phyloP scores from a whole-genome alignment of 2,797 vertebrate genomes.

The Microctenopoma steveboyesi region DNA sequence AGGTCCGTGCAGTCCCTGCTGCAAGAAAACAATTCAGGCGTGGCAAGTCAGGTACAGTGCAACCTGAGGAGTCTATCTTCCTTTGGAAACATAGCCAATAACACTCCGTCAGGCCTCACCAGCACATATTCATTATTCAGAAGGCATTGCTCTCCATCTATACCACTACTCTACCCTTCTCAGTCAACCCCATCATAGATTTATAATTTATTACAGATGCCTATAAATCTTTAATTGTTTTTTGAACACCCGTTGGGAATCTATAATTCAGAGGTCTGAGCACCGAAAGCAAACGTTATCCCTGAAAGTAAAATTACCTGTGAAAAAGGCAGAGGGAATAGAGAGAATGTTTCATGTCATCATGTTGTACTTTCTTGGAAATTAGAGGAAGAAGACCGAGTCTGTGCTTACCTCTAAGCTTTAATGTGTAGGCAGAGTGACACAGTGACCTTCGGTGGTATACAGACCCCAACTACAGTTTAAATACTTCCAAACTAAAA shows the following conservation, averaged over 20 bases:
- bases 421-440: not conserved
- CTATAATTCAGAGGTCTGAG: slow-evolving; percentile 58
- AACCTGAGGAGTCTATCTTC: slow-evolving; percentile 18
- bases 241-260: slow-evolving; percentile 54
- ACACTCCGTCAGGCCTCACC: slow-evolving; percentile 45
- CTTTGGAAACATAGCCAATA: slow-evolving; percentile 44
- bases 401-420: slow-evolving; percentile 17
- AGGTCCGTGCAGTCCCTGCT: not conserved
- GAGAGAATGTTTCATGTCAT: slow-evolving; percentile 2
- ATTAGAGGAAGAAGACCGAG: slow-evolving; percentile 24
- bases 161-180: slow-evolving; percentile 49
- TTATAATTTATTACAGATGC: slow-evolving; percentile 68
- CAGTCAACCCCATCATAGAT: slow-evolving; percentile 76
- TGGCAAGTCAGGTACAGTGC: slow-evolving; percentile 1
- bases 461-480: slow-evolving; percentile 1
- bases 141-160: slow-evolving; percentile 54
- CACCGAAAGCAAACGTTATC: slow-evolving; percentile 35
- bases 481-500: not conserved
- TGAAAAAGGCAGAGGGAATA: slow-evolving; percentile 10
- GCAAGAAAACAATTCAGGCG: slow-evolving; percentile 18
- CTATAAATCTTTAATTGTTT: slow-evolving; percentile 73
- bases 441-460: slow-evolving; percentile 24
- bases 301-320: slow-evolving; percentile 23
- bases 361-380: slow-evolving; percentile 31
- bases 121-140: slow-evolving; percentile 70